Percentiles rank a stretch among this genome's conserved stretches.
phyloP scores from a whole-genome alignment of 2,888 invertebrate genomes.

The Escarpia spicata region DNA sequence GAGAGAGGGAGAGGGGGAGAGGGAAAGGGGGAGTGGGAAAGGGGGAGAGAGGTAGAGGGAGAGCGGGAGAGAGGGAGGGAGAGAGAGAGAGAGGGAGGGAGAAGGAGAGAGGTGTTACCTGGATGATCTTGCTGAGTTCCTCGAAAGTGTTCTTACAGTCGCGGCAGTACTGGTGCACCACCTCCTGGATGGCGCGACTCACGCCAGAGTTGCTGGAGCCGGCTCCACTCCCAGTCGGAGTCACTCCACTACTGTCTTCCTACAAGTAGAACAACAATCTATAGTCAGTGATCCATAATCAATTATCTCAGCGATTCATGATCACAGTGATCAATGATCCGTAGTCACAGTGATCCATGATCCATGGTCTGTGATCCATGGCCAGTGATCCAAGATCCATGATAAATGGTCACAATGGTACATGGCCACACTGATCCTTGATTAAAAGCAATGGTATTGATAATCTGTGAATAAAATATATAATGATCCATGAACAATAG shows the following conservation, averaged over 20 bases:
- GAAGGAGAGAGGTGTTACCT: conserved; percentile 52
- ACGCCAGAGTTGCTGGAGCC: conserved; percentile 21
- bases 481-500: no score
- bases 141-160: conserved; percentile 96
- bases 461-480: no score
- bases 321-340: neutral
- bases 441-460: no score
- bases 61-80: no score
- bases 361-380: no score
- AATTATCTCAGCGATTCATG: neutral
- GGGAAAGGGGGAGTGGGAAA: no score
- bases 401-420: neutral
- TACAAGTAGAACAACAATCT: neutral
- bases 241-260: neutral
- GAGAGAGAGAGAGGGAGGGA: no score
- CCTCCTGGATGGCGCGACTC: conserved; percentile 80
- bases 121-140: conserved; percentile 79
- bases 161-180: conserved; percentile 93
- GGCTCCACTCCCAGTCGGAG: neutral
- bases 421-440: neutral
- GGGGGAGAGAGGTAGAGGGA: no score
- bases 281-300: neutral
- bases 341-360: neutral
- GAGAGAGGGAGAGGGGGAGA: no score
- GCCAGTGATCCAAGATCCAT: no score